Evolutionary conservation across 2,113 vertebrate genomes (phyloP).

Genomic region (Leptobrachium ailaonicum): DNA sequence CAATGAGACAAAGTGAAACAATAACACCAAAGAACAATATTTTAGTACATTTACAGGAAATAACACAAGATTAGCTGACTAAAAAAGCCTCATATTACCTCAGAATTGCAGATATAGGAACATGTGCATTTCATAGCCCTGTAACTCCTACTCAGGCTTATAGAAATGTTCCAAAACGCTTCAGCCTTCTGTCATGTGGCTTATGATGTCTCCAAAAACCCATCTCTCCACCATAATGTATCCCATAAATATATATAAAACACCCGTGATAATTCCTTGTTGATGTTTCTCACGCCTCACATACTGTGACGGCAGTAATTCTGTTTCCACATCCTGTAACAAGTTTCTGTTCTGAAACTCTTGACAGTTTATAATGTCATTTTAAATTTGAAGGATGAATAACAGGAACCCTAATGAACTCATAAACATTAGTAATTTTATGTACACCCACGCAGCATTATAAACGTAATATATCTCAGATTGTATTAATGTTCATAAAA

Average conservation of each 20-base stretch:
- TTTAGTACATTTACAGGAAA: no score
- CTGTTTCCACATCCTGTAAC: neutral
- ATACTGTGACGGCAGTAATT: neutral
- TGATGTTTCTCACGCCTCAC: neutral
- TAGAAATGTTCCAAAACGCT: no score
- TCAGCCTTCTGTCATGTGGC: no score
- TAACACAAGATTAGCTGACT: no score
- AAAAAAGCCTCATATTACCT: no score
- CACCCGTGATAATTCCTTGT: neutral
- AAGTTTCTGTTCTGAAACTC: neutral
- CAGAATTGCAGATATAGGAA: no score
- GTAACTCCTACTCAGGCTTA: no score
- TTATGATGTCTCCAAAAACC: no score
- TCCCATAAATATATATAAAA: neutral
- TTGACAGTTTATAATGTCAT: neutral
- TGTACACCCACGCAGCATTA: neutral
- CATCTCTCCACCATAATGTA: no score
- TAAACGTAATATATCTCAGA: constrained; percentile 4
- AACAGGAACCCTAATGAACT: constrained; percentile 17
- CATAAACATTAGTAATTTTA: constrained; percentile 13
- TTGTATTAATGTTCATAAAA: constrained; percentile 14
- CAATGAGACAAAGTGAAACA: no score
- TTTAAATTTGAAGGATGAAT: neutral
- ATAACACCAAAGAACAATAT: no score
- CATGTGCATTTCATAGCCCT: no score